Conservation (phyloP, 2,888 invertebrate species). For the Aporophyla lueneburgensis region DNA sequence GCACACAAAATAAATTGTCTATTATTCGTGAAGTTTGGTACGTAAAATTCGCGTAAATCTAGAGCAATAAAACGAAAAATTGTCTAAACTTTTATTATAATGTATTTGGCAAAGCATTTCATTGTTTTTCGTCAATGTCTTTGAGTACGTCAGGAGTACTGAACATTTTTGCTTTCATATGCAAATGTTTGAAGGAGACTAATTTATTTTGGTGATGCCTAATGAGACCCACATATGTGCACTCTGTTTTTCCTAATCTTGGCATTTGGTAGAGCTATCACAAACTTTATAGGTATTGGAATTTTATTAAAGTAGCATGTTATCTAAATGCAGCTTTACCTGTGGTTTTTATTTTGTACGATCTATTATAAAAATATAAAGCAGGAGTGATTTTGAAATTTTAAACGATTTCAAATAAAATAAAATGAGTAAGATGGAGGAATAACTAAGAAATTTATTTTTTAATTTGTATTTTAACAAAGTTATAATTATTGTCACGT, state of each 20-base stretch:
- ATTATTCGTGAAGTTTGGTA: not conserved
- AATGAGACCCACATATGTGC: not conserved
- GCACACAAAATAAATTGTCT: slow-evolving; percentile 7
- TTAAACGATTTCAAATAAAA: not conserved
- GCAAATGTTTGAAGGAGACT: not conserved
- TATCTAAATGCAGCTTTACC: not conserved
- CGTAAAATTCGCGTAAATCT: slow-evolving; percentile 21
- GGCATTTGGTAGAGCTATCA: too few relatives aligned
- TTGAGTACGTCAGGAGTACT: not conserved
- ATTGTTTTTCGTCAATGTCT: slow-evolving; percentile 28
- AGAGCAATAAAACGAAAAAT: slow-evolving; percentile 5
- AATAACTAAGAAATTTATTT: not conserved
- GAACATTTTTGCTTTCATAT: not conserved
- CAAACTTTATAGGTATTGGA: too few relatives aligned
- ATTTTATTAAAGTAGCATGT: not conserved
- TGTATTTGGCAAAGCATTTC: slow-evolving; percentile 34
- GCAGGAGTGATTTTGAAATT: not conserved
- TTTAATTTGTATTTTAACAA: too few relatives aligned
- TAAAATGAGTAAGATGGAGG: not conserved
- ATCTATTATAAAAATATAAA: not conserved
- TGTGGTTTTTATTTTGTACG: not conserved
- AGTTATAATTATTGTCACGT: not conserved
- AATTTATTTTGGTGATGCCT: not conserved
- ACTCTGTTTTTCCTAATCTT: not conserved
- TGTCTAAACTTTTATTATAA: slow-evolving; percentile 27